Conservation (phyloP, 2,888 invertebrate species). For the Oxycera nigricornis region DNA sequence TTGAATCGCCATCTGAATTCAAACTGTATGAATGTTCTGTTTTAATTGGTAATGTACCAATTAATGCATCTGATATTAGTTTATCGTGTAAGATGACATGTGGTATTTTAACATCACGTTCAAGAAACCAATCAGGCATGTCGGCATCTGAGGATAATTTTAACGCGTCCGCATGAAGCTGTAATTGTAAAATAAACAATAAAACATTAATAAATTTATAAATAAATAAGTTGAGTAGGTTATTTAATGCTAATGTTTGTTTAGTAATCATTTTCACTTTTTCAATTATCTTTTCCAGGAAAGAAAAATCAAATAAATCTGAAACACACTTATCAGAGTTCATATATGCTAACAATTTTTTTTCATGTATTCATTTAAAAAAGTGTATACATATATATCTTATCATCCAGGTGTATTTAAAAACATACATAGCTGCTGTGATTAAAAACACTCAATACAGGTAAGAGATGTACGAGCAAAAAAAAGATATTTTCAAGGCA, state of each 20-base stretch:
- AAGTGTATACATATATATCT: no score
- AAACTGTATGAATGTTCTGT: slow-evolving; percentile 92
- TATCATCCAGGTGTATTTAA: neutral
- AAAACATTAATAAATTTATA: neutral
- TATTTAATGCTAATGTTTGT: neutral
- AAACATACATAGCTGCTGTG: neutral
- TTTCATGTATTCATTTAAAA: no score
- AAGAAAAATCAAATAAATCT: no score
- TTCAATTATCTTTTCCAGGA: no score
- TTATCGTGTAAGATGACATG: slow-evolving; percentile 85
- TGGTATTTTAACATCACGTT: slow-evolving; percentile 69
- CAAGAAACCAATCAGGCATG: slow-evolving; percentile 74
- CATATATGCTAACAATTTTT: no score
- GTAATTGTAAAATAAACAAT: neutral
- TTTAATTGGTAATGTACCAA: slow-evolving; percentile 83
- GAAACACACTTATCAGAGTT: no score
- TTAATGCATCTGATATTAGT: slow-evolving; percentile 69
- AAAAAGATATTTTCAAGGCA: neutral
- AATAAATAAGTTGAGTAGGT: neutral
- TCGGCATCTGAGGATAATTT: slow-evolving; percentile 69
- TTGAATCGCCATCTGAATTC: slow-evolving; percentile 74
- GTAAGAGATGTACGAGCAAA: neutral
- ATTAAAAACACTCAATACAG: neutral
- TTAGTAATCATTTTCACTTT: neutral
- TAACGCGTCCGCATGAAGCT: slow-evolving; percentile 69